phyloP scores from a whole-genome alignment of 2,888 invertebrate genomes.

The Drosophila meridiana region DNA sequence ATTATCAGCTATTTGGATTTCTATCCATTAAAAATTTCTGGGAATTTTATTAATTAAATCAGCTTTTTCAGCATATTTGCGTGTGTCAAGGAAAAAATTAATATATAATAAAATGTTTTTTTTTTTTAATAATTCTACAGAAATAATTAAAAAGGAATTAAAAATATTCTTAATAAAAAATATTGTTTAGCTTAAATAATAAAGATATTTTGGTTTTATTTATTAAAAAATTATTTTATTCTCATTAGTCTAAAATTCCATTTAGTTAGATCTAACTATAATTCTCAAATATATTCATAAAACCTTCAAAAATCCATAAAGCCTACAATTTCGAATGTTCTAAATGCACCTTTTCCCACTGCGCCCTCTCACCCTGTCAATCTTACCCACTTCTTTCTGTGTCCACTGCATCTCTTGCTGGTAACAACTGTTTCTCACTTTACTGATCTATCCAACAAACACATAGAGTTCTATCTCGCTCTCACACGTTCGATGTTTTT shows the following conservation, averaged over 20 bases:
- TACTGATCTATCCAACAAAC: conserved; percentile 68
- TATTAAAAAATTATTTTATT: not conserved
- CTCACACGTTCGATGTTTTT: not conserved
- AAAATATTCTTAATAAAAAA: no score
- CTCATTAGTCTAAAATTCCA: not conserved
- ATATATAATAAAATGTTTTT: no score
- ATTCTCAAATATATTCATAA: not conserved
- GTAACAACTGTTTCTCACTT: conserved; percentile 28
- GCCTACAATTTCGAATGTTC: not conserved
- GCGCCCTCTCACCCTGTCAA: not conserved
- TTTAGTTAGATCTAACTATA: no score
- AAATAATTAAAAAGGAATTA: no score
- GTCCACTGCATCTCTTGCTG: not conserved
- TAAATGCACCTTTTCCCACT: not conserved
- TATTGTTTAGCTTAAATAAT: no score
- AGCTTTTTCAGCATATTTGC: not conserved
- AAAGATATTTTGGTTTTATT: not conserved
- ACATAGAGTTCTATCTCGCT: not conserved
- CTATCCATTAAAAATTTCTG: not conserved
- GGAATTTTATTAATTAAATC: not conserved
- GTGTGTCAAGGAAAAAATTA: not conserved
- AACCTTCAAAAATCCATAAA: not conserved
- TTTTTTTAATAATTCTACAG: no score
- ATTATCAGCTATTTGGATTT: not conserved
- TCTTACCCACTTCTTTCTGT: not conserved